Percentiles rank a stretch among this genome's conserved stretches.
Conservation (phyloP, 2,797 vertebrate genomes). For the Valencia hispanica region DNA sequence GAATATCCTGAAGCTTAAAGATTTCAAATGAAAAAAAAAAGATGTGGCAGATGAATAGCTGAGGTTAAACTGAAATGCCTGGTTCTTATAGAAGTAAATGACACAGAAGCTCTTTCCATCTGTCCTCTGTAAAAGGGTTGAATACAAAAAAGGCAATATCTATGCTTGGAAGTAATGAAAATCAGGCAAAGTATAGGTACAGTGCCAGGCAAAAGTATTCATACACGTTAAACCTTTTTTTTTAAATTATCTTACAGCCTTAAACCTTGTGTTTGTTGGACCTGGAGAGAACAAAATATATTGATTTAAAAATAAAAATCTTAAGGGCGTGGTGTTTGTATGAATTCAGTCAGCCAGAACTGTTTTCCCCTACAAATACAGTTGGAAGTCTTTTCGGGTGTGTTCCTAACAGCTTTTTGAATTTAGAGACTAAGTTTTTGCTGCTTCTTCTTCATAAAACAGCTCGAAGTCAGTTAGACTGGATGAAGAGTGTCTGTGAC, state of each 20-base stretch:
- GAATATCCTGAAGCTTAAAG: neutral
- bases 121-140: slow-evolving; percentile 9
- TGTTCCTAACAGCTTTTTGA: neutral
- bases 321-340: neutral
- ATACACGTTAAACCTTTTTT: neutral
- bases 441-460: too few relatives aligned
- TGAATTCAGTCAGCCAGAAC: neutral
- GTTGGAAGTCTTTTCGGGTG: too few relatives aligned
- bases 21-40: neutral
- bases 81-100: neutral
- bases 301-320: neutral
- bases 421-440: neutral
- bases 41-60: neutral
- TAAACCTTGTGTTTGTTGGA: neutral
- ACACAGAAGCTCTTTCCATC: neutral
- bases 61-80: slow-evolving; percentile 4
- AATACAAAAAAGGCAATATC: slow-evolving; percentile 18
- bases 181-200: neutral
- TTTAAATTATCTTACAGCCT: neutral
- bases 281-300: neutral
- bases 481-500: neutral
- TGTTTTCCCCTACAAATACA: neutral
- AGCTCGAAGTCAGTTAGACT: neutral
- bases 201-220: neutral
- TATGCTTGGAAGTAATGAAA: neutral